These are phyloP conservation scores for Nymphalis c-album DNA, from an alignment of 2,888 invertebrate genomes.

Conservation along the genomic window DNA sequence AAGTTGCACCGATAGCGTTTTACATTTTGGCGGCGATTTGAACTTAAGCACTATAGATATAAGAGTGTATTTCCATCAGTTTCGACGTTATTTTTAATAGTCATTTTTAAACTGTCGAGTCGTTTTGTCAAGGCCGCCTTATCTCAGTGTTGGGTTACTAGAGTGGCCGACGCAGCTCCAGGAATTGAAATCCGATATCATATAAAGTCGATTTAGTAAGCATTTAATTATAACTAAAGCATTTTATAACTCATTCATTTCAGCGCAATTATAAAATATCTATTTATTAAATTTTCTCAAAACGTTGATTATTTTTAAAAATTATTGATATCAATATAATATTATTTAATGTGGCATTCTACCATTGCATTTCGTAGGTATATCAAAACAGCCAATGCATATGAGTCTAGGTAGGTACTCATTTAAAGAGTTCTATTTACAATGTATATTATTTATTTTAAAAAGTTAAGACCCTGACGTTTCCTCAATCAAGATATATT, in stretches of 20 bases:
- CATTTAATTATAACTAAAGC: slow-evolving; percentile 25
- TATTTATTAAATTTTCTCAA: neutral
- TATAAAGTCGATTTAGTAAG: slow-evolving; percentile 33
- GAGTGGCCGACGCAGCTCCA: slow-evolving; percentile 61
- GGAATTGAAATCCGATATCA: slow-evolving; percentile 49
- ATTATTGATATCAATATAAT: too few species aligned
- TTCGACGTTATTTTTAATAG: slow-evolving; percentile 23
- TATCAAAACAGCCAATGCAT: too few species aligned
- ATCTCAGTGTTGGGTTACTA: slow-evolving; percentile 70
- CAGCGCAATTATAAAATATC: slow-evolving; percentile 25
- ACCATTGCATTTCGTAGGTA: too few species aligned
- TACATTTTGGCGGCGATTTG: slow-evolving; percentile 28
- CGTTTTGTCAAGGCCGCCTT: slow-evolving; percentile 63
- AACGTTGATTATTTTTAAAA: neutral
- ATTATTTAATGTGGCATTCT: too few species aligned
- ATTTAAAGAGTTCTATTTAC: too few species aligned
- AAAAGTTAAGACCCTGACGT: too few species aligned
- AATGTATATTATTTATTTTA: too few species aligned
- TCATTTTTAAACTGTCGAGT: slow-evolving; percentile 40
- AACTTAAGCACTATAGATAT: slow-evolving; percentile 37
- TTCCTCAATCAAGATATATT: too few species aligned
- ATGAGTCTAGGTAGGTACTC: too few species aligned
- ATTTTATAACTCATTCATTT: slow-evolving; percentile 21
- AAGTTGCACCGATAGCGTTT: slow-evolving; percentile 32
- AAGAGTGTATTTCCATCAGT: slow-evolving; percentile 32